Evolutionary conservation across 2,113 vertebrate species (phyloP).

Genomic region (Atlantisia rogersi): DNA sequence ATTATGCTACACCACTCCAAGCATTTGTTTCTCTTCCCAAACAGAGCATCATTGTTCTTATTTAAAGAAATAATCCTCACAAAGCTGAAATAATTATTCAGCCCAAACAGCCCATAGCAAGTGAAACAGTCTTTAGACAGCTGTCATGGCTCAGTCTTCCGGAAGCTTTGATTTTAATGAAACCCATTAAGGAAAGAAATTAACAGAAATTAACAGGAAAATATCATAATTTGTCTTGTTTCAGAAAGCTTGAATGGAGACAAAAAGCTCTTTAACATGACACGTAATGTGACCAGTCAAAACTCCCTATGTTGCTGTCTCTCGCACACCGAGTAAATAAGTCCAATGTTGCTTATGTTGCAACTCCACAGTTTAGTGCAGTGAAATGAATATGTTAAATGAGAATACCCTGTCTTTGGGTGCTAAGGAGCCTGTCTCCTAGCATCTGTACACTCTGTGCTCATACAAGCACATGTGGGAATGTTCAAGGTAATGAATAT

Average conservation of each 20-base stretch:
- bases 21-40: constrained; percentile 55
- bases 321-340: background rate
- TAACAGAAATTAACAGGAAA: constrained; percentile 79
- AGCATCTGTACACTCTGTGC: background rate
- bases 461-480: background rate
- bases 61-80: constrained; percentile 72
- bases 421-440: background rate
- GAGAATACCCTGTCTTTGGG: background rate
- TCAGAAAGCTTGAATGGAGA: constrained; percentile 77
- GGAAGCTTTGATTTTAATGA: constrained; percentile 81
- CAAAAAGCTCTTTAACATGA: constrained; percentile 74
- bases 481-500: constrained; percentile 12
- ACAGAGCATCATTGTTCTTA: constrained; percentile 68
- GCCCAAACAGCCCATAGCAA: constrained; percentile 73
- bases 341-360: background rate
- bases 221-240: constrained; percentile 83
- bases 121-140: constrained; percentile 78
- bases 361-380: constrained; percentile 5
- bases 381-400: background rate
- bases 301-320: constrained; percentile 23
- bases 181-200: constrained; percentile 82
- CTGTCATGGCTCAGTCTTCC: constrained; percentile 77
- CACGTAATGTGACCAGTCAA: constrained; percentile 66
- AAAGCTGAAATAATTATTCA: constrained; percentile 77
- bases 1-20: constrained; percentile 17